Evolutionary conservation across 2,797 vertebrate species (phyloP).

Genomic region (Fundulus diaphanus): DNA sequence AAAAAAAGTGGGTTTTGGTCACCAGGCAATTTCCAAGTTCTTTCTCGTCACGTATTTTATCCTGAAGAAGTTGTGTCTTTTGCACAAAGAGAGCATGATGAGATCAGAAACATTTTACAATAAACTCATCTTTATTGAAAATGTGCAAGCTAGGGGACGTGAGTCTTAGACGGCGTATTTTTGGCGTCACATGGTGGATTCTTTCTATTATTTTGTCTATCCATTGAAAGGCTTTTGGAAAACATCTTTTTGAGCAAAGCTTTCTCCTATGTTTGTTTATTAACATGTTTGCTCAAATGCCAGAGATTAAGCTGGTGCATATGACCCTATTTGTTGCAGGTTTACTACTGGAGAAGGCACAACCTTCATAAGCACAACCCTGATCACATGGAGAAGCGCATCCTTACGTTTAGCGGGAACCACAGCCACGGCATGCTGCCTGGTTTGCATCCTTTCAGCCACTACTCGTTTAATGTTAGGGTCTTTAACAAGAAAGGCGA

Average conservation of each 20-base stretch:
- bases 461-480: conserved; percentile 88
- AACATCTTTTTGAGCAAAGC: too few relatives aligned
- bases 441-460: conserved; percentile 89
- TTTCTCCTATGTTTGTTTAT: neutral
- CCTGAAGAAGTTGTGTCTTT: too few relatives aligned
- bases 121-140: too few relatives aligned
- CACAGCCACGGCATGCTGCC: conserved; percentile 91
- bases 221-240: too few relatives aligned
- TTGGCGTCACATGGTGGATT: neutral
- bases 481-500: conserved; percentile 93
- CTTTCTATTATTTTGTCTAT: neutral
- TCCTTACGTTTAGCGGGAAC: conserved; percentile 89
- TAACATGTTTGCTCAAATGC: neutral
- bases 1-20: too few relatives aligned
- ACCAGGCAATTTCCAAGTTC: too few relatives aligned
- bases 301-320: neutral
- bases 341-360: conserved; percentile 92
- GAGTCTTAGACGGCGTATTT: neutral
- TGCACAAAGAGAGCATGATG: too few relatives aligned
- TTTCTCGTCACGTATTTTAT: too few relatives aligned
- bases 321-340: conserved; percentile 72
- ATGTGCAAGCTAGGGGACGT: too few relatives aligned
- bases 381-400: conserved; percentile 88
- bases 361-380: conserved; percentile 85
- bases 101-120: too few relatives aligned